Base-by-base conservation (phyloP, 2,888 invertebrate species). In the Cosmopolites sordidus region DNA sequence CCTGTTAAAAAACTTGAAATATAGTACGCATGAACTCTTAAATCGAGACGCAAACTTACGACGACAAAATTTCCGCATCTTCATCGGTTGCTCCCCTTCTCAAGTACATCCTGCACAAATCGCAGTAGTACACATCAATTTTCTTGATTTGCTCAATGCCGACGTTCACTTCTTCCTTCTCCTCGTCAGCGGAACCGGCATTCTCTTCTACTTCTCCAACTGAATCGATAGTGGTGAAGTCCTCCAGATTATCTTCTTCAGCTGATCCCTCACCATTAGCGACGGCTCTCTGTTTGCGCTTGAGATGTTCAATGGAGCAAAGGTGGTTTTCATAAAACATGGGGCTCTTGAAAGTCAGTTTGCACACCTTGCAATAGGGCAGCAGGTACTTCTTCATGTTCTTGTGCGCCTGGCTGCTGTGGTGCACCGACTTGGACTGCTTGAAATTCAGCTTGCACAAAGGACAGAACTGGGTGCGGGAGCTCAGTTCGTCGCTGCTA, bases 181-280 rank as follows among this genome's bases (percentile, higher is more conserved):
- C 75, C 42, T 73, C 77, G 63, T 67, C 69, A 2, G 18, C 50
- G 11, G 47, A 41, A 0, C 29, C 50, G 8, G 48, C 66, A 71
- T 75, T 75, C 83, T 84, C 87, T 73, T 89, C 89, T 73, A 89
- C 89, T 73, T 89, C 89, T 5, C 91, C 91, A 22, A 91, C 88
- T 2, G 91, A 90, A 73, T 92, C 91, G n/a, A 92, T 80, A 1
- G 91, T 90, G 79, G 89, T 87, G 68, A 90, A 91, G 68, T 89
- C 89, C 61, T 89, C 89, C 60, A 91, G 77, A 74, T 89, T 87
- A 62, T 86, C 86, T 6, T 57, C 56, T 16, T 83, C 87, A 48
- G 79, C 86, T 12, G 79, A 79, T 14, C 79, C 83, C 66, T 71
- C 72, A 38, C 67, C 67, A 53, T 74, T 41, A 27, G 27, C 29